Evolutionary conservation across 30 jellyfish, hydroid and myxozoan genomes (phyloP).

Genomic region (Turritopsis rubra): DNA sequence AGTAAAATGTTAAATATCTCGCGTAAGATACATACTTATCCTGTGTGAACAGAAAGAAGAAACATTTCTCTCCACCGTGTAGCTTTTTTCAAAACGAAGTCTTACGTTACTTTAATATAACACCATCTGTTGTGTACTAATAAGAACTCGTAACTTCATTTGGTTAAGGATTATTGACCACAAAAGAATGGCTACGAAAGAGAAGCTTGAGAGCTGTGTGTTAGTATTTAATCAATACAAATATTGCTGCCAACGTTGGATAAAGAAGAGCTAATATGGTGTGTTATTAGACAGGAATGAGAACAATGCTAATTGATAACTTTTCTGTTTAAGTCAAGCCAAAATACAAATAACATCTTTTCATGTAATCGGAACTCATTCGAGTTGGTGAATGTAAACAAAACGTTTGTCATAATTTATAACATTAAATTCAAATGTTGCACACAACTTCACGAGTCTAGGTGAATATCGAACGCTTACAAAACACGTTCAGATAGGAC

Average conservation of each 20-base stretch:
- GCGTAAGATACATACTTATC: neutral
- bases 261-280: neutral
- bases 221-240: neutral
- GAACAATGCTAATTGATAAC: neutral
- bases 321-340: neutral
- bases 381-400: neutral
- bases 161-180: neutral
- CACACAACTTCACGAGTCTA: no score
- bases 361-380: neutral
- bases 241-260: neutral
- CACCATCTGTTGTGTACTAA: neutral
- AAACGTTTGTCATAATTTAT: neutral
- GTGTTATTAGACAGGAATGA: neutral
- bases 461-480: no score
- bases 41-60: neutral
- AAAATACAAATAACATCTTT: no score
- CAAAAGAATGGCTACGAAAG: neutral
- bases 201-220: neutral
- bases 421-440: neutral
- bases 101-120: neutral
- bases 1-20: neutral
- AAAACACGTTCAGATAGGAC: no score
- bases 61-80: neutral
- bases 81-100: neutral
- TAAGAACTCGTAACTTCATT: neutral